These are phyloP conservation scores for Tympanoctomys barrerae DNA, from an alignment of 2,797 vertebrate species.

Conservation along the genomic window DNA sequence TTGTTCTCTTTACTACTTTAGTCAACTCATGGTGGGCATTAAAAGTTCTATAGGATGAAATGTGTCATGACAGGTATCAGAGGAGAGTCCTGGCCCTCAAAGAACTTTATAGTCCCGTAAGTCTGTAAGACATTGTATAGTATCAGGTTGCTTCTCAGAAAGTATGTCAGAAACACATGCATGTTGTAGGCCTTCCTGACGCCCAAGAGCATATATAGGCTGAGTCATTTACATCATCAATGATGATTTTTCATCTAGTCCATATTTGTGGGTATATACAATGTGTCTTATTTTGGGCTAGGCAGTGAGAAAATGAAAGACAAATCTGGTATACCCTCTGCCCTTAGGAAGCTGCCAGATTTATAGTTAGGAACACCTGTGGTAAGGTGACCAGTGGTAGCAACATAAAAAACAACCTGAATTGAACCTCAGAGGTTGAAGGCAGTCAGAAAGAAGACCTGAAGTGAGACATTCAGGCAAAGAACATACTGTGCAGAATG, in stretches of 20 bases:
- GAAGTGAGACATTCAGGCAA: neutral
- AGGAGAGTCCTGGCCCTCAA: no score
- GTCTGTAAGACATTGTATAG: neutral
- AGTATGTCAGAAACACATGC: neutral
- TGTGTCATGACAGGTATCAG: neutral
- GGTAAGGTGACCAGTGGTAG: neutral
- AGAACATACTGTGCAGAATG: neutral
- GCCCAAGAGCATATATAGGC: neutral
- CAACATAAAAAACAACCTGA: neutral
- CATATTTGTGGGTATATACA: neutral
- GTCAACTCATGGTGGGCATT: neutral
- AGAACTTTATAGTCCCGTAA: neutral
- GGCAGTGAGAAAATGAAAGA: conserved; percentile 19
- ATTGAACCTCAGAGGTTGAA: neutral
- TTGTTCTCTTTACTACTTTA: neutral
- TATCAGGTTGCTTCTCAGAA: neutral
- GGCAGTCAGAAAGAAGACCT: neutral
- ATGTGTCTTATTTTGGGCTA: neutral
- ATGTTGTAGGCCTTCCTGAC: neutral
- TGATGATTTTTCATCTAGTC: neutral
- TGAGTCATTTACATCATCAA: neutral
- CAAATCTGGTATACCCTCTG: neutral
- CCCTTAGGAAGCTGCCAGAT: neutral
- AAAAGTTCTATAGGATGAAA: neutral
- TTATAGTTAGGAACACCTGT: neutral